A percentile compares a stretch with the other conserved stretches of the same genome.
Evolutionary conservation across 2,113 vertebrate genomes (phyloP).

Genomic region (Myiagra hebetior): DNA sequence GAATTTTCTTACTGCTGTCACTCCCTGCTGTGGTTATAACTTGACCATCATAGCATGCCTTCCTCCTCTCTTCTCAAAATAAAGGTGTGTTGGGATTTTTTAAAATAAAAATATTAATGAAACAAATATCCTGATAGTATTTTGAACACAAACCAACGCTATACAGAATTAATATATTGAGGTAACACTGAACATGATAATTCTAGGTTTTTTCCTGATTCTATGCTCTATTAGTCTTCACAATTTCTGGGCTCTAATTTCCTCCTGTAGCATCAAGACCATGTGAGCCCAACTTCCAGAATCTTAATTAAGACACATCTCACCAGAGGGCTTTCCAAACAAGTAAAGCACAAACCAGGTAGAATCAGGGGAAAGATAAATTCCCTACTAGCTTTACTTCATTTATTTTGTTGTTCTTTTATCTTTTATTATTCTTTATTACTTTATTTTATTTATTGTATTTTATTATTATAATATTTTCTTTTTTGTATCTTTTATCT

Average conservation of each 20-base stretch:
- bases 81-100: background rate
- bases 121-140: background rate
- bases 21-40: background rate
- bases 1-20: background rate
- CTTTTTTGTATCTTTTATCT: background rate
- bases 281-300: background rate
- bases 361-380: background rate
- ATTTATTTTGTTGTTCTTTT: background rate
- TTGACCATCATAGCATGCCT: accelerated
- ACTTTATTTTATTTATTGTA: background rate
- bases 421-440: background rate
- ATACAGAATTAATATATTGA: background rate
- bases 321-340: background rate
- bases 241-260: background rate
- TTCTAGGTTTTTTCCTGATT: background rate
- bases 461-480: background rate
- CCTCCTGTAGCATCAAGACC: background rate
- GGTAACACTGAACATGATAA: background rate
- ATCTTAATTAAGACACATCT: background rate
- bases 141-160: background rate
- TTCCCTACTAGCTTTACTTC: background rate
- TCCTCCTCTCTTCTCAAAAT: background rate
- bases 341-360: background rate
- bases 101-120: background rate
- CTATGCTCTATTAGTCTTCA: background rate